These are phyloP conservation scores for Steinernema scapterisci DNA, from an alignment of 2,888 invertebrate species.

Conservation along the genomic window DNA sequence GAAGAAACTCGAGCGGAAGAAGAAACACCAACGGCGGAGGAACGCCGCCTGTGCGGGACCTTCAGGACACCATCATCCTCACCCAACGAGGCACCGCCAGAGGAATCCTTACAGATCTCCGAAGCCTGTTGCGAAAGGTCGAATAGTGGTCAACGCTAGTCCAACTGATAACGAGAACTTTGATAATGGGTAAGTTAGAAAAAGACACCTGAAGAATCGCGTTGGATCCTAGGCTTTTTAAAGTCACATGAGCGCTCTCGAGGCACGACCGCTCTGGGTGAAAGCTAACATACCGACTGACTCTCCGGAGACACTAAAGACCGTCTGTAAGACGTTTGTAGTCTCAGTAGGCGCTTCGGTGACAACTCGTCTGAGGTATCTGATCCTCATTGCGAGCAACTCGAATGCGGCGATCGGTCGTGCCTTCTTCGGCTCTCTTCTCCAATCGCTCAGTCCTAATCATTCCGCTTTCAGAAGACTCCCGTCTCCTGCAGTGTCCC, in stretches of 20 bases:
- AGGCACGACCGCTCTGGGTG: no score
- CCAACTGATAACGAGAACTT: constrained; percentile 26
- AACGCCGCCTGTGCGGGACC: constrained; percentile 27
- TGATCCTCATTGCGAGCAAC: constrained; percentile 7
- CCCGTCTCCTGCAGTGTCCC: constrained; percentile 54
- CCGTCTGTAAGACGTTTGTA: no score
- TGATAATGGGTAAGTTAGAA: constrained; percentile 29
- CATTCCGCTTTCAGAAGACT: constrained; percentile 43
- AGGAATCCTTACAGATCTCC: constrained; percentile 45
- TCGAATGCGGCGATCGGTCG: no score
- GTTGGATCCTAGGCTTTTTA: no score
- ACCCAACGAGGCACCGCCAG: constrained; percentile 36
- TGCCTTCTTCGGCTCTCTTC: background rate
- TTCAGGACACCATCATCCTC: constrained; percentile 25
- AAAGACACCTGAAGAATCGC: no score
- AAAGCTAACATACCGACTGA: no score
- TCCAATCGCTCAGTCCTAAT: background rate
- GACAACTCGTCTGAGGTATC: background rate
- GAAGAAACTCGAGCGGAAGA: constrained; percentile 59
- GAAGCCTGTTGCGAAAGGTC: constrained; percentile 32
- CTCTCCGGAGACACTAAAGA: no score
- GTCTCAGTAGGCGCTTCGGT: no score
- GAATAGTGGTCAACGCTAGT: constrained; percentile 31
- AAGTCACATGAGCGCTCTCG: no score
- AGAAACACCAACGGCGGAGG: constrained; percentile 46